Evolutionary conservation across 2,888 invertebrate genomes (phyloP).

Genomic region (Drosophila tanythrix): DNA sequence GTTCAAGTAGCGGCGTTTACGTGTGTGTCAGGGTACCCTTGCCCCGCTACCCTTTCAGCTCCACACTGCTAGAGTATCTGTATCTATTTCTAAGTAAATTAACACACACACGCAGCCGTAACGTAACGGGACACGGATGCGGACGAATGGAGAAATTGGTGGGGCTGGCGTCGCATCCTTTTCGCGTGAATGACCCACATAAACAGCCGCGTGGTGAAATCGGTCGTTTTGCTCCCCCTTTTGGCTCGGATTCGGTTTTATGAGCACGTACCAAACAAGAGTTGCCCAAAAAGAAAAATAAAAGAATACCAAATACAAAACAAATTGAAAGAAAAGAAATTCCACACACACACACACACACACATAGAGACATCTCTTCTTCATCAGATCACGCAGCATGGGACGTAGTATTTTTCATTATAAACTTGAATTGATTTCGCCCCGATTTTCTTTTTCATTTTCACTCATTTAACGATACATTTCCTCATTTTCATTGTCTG

Average conservation of each 20-base stretch:
- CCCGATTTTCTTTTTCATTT: conserved; percentile 29
- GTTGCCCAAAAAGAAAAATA: conserved; percentile 2
- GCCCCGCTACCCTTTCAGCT: background rate
- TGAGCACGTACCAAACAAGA: conserved; percentile 63
- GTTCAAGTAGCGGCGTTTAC: conserved; percentile 60
- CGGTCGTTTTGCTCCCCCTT: conserved; percentile 31
- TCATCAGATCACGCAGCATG: conserved; percentile 19
- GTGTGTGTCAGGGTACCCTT: conserved; percentile 36
- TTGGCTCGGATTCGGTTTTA: conserved; percentile 38
- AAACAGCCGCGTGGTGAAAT: conserved; percentile 63
- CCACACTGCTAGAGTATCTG: conserved; percentile 44
- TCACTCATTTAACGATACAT: conserved; percentile 40
- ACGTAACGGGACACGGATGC: conserved; percentile 15
- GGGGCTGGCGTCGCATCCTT: conserved; percentile 50
- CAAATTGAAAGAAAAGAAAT: conserved; percentile 35
- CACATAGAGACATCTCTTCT: conserved; percentile 14
- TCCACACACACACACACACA: conserved; percentile 11
- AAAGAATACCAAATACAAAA: conserved; percentile 3
- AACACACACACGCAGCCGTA: conserved; percentile 36
- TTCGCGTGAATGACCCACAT: conserved; percentile 76
- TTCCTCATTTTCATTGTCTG: conserved; percentile 41
- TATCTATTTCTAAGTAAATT: conserved; percentile 76
- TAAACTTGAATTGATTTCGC: conserved; percentile 49
- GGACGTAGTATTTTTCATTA: conserved; percentile 47
- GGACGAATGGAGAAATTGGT: conserved; percentile 6